Base-by-base conservation (phyloP, 2,888 invertebrate genomes). In the Muschampia plurimacula region DNA sequence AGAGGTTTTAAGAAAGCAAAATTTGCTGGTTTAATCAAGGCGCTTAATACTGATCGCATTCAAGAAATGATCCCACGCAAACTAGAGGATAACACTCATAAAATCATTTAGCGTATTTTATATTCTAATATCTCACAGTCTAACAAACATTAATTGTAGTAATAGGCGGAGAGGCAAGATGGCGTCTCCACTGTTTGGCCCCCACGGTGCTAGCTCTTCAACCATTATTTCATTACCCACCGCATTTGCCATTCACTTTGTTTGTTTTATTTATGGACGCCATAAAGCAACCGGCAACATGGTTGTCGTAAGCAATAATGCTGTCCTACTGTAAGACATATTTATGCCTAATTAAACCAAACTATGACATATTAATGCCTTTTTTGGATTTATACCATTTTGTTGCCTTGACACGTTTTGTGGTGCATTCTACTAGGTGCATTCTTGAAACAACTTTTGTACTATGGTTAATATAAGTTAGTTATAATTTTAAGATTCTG, bases 231-330 rank as follows among this genome's bases (percentile, higher is more conserved):
- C 71, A 71, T 71, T 67, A 72, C 72, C 72, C 72, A 67, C 72
- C 72, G 72, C 72, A 72, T 72, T 72, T 72, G 72, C 77, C 78
- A 81, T 84, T 81, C 75, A 77, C 82, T 85, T 84, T 80, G 77
- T 84, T 86, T 83, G 86, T 84, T 84, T 82, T 86, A 84, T 88
- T 87, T 87, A 88, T 84, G 84, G 82, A 83, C 82, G 82, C 83
- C 83, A 86, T 86, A 88, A 87, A 85, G 79, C 78, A 77, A 77
- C 74, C 74, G 80, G 77, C 66, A 41, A 72, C 66, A 59, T 73
- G 71, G 73, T 73, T 73, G 74, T 76, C 73, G 68, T 69, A 74
- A 74, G 68, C 73, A 65, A 72, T 72, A 67, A 70, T 73, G 72
- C 63, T 73, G 72, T 73, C 67, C 72, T 68, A 72, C 70, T 70